phyloP scores from a whole-genome alignment of 2,113 vertebrate genomes.

The Ctenomys sociabilis region DNA sequence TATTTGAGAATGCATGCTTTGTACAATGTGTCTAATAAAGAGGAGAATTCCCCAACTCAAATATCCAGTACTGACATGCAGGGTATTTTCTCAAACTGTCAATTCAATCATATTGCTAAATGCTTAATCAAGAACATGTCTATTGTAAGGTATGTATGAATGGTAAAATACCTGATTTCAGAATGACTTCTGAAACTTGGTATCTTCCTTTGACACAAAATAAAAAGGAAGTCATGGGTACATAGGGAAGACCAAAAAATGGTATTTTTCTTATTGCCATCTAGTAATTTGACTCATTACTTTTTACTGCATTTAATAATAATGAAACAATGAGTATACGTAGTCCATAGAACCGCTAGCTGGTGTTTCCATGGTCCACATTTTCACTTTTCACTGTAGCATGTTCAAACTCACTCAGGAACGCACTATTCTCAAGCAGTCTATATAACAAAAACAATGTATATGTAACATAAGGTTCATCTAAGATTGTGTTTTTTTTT shows the following conservation, averaged over 20 bases:
- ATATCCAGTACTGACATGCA: constrained; percentile 87
- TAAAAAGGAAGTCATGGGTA: constrained; percentile 66
- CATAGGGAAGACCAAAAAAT: constrained; percentile 67
- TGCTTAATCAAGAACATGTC: constrained; percentile 83
- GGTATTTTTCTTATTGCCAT: constrained; percentile 85
- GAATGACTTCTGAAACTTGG: constrained; percentile 85
- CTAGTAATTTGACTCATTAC: constrained; percentile 82
- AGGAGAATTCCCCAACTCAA: constrained; percentile 84
- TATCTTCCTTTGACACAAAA: constrained; percentile 79
- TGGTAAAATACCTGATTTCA: constrained; percentile 85
- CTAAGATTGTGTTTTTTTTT: constrained; percentile 76
- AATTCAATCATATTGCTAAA: constrained; percentile 85
- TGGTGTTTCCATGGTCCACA: constrained; percentile 91
- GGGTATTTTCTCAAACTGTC: constrained; percentile 82
- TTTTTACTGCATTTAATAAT: constrained; percentile 80
- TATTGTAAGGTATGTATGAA: constrained; percentile 77
- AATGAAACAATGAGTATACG: constrained; percentile 80
- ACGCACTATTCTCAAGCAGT: constrained; percentile 94
- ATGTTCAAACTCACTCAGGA: constrained; percentile 93
- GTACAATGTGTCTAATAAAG: constrained; percentile 87
- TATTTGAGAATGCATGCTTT: constrained; percentile 90
- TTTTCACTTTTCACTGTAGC: constrained; percentile 91
- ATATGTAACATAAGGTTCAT: constrained; percentile 89
- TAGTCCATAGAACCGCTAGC: constrained; percentile 92
- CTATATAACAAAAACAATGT: constrained; percentile 95